Evolutionary conservation across 2,888 invertebrate species (phyloP).

Genomic region (Brassicogethes aeneus): DNA sequence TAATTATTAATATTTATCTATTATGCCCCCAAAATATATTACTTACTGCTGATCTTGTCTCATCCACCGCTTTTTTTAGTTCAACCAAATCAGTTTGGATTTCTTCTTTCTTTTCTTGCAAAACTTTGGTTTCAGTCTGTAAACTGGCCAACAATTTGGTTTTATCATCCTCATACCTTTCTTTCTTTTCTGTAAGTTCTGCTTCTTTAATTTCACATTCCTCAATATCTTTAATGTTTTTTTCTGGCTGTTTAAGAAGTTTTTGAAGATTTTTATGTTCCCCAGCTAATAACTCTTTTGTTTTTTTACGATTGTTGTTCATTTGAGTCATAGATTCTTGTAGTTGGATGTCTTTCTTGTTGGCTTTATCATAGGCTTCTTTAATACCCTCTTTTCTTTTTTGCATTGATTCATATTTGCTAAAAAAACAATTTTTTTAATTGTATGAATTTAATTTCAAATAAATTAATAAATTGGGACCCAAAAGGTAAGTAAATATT

Average conservation of each 20-base stretch:
- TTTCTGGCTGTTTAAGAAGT: slow-evolving; percentile 57
- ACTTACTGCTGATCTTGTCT: slow-evolving; percentile 52
- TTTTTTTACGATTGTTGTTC: slow-evolving; percentile 67
- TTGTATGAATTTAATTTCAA: too few relatives aligned
- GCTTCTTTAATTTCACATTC: slow-evolving; percentile 48
- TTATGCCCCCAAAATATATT: slow-evolving; percentile 1
- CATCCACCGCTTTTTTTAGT: slow-evolving; percentile 60
- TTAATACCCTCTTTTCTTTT: slow-evolving; percentile 28
- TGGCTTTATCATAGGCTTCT: slow-evolving; percentile 54
- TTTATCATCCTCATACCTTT: slow-evolving; percentile 48
- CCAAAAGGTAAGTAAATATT: too few relatives aligned
- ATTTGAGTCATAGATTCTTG: slow-evolving; percentile 58
- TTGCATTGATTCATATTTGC: slow-evolving; percentile 4
- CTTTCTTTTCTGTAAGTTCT: slow-evolving; percentile 48
- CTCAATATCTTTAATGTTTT: slow-evolving; percentile 48
- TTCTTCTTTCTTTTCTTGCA: slow-evolving; percentile 63
- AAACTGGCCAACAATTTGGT: slow-evolving; percentile 52
- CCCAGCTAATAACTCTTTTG: slow-evolving; percentile 56
- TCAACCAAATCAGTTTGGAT: slow-evolving; percentile 60
- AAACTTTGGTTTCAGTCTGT: slow-evolving; percentile 56
- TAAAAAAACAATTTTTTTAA: too few relatives aligned
- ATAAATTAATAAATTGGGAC: too few relatives aligned
- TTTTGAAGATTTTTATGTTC: slow-evolving; percentile 61
- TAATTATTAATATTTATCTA: slow-evolving; percentile 4
- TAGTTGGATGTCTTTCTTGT: slow-evolving; percentile 55